These are phyloP conservation scores for Hemicentrotus pulcherrimus DNA, from an alignment of 35 echinoderm and acorn worm species.

Conservation along the genomic window DNA sequence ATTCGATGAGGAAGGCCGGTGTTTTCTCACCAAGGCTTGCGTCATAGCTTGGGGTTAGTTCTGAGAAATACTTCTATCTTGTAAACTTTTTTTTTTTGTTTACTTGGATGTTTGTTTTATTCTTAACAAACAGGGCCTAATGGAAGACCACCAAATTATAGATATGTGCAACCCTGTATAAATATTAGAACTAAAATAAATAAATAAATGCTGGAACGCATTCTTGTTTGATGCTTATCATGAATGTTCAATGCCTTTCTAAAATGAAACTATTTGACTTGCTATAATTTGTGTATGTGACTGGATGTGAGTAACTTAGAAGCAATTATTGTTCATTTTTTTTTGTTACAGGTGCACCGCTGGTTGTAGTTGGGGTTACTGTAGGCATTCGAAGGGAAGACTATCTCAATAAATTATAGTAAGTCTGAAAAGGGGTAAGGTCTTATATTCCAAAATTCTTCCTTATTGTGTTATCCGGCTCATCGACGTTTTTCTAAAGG, in stretches of 20 bases:
- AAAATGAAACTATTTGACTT: too few relatives aligned
- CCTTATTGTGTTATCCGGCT: background rate
- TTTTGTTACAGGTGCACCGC: background rate
- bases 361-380: conserved; percentile 31
- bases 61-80: too few relatives aligned
- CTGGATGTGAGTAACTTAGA: background rate
- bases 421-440: background rate
- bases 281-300: background rate
- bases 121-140: too few relatives aligned
- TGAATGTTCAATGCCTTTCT: too few relatives aligned
- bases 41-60: conserved; percentile 83
- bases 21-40: conserved; percentile 71
- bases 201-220: too few relatives aligned
- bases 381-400: conserved; percentile 15
- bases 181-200: too few relatives aligned
- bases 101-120: too few relatives aligned
- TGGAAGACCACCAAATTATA: too few relatives aligned
- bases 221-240: too few relatives aligned
- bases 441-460: background rate
- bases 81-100: background rate
- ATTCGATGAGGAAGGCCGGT: conserved; percentile 62
- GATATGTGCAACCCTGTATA: too few relatives aligned
- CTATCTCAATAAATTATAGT: conserved; percentile 25
- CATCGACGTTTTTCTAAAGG: too few relatives aligned
- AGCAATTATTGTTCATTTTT: background rate